Base-by-base conservation (phyloP, 2,888 invertebrate species). In the Drosophila falleni region DNA sequence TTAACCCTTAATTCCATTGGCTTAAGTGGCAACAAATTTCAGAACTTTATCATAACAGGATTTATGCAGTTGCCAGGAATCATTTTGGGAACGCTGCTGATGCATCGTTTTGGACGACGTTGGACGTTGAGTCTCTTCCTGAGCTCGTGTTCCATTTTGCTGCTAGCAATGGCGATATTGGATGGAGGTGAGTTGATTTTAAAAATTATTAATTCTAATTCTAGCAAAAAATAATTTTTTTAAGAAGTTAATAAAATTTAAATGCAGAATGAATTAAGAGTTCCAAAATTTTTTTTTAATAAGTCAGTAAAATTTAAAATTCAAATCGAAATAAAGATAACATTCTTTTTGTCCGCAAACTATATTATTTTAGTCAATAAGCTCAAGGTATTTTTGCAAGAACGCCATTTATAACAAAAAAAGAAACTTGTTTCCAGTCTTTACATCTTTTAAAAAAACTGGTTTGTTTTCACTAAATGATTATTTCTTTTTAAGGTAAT, bases 1-100 rank as follows among this genome's bases (percentile, higher is more conserved):
- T 91, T 97, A 41, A 96, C 96, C 0, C 93, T 97, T 54, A 96
- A 96, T 91, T 95, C 96, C 0, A 95, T 95, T 0, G 94, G 95
- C 0, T 92, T 97, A 39, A 87, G 94, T 5, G 96, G 96, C 4
- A 95, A 96, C 91, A 95, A 95, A 81, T 96, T 96, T 89, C 89
- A 95, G 5, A 97, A 97, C 92, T 97, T 96, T 83, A 95, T 96
- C 69, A 64, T 90, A 16, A 89, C 89, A 5, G 90, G 90, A 8
- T 54, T 91, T 42, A 94, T 96, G 46, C 96, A 97, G 90, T 94
- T 96, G 58, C 97, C 97, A 1, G 96, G 95, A 0, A 95, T 96
- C 74, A 91, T 95, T 51, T 90, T 94, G 33, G 95, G 95, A 54
- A 94, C 95, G 64, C 91, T 95, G 15, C 93, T 95, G 11, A 93